Evolutionary conservation across 2,113 vertebrate species (phyloP).

Genomic region (Solea solea): DNA sequence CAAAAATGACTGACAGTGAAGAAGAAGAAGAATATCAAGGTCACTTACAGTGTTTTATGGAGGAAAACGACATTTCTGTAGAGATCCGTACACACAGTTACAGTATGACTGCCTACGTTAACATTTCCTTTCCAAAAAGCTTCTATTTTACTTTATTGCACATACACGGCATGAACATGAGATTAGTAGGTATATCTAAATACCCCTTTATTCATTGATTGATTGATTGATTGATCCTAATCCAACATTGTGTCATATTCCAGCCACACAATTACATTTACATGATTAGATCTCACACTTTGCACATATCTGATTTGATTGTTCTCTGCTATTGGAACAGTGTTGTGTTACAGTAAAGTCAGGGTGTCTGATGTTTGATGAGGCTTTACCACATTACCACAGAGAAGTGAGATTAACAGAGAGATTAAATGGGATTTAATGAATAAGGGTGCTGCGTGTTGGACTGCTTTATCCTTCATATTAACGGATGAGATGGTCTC

Average conservation of each 20-base stretch:
- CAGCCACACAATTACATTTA: constrained; percentile 34
- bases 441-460: background rate
- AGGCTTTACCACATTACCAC: background rate
- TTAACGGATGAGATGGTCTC: background rate
- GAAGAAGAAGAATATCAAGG: background rate
- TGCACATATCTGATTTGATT: constrained; percentile 10
- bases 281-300: constrained; percentile 4
- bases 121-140: background rate
- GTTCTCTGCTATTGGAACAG: background rate
- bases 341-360: constrained; percentile 9
- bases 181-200: background rate
- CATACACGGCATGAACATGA: background rate
- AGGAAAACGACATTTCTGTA: too few species aligned
- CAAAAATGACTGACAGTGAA: too few species aligned
- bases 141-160: too few species aligned
- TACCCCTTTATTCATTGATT: background rate
- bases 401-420: constrained; percentile 1
- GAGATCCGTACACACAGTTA: too few species aligned
- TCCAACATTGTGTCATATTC: background rate
- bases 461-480: background rate
- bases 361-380: background rate
- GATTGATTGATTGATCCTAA: background rate
- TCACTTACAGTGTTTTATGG: background rate
- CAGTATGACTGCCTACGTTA: too few species aligned
- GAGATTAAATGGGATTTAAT: background rate